These are phyloP conservation scores for Microplitis deprimator DNA, from an alignment of 2,888 invertebrate species.

Conservation along the genomic window DNA sequence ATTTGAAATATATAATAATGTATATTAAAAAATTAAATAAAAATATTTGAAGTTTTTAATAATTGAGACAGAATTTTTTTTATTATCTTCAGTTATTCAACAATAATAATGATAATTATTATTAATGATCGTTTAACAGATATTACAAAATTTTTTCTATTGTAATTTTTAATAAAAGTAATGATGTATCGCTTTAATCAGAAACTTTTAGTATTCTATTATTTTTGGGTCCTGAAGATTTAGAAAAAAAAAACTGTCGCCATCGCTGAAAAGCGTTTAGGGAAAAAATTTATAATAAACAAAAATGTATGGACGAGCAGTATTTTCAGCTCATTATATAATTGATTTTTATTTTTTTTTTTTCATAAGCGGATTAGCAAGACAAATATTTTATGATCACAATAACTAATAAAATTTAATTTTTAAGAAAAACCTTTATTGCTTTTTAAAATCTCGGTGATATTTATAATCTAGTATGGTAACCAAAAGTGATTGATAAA, in stretches of 20 bases:
- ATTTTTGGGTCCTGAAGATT: background rate
- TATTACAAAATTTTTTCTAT: background rate
- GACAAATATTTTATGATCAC: background rate
- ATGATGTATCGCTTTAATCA: background rate
- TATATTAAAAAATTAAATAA: conserved; percentile 34
- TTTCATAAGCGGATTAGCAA: background rate
- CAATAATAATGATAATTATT: background rate
- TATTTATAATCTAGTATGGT: background rate
- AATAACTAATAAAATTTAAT: background rate
- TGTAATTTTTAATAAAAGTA: background rate
- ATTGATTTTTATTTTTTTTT: background rate
- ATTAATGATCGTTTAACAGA: background rate
- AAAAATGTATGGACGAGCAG: background rate
- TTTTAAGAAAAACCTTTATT: background rate
- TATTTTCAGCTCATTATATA: background rate
- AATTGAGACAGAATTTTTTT: conserved; percentile 32
- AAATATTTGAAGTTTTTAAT: conserved; percentile 23
- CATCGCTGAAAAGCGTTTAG: background rate
- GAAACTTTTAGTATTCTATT: background rate
- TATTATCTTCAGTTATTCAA: background rate
- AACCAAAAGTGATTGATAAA: background rate
- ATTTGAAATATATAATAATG: conserved; percentile 60
- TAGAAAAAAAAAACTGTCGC: background rate
- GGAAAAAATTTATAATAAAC: background rate
- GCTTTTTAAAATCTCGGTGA: background rate